A percentile compares a stretch with the other conserved stretches of the same genome.
phyloP scores from a whole-genome alignment of 2,797 vertebrate species.

The Avahi laniger region DNA sequence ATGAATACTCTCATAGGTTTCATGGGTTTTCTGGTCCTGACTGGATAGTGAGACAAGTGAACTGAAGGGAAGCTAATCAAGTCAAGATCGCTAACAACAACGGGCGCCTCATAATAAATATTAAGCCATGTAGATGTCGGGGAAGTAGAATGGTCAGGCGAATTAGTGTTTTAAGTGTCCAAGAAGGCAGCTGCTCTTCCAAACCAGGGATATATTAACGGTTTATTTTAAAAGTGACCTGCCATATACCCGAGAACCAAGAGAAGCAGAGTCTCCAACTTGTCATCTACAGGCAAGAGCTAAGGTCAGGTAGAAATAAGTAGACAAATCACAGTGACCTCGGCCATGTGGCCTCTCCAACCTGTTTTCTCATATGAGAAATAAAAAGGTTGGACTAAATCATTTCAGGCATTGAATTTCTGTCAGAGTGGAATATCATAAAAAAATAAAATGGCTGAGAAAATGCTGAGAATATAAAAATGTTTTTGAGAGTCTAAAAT shows the following conservation, averaged over 20 bases:
- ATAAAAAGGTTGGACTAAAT: constrained; percentile 3
- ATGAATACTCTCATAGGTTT: not conserved
- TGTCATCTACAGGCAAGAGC: not conserved
- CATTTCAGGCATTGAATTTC: not conserved
- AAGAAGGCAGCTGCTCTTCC: constrained; percentile 21
- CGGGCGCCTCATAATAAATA: constrained; percentile 5
- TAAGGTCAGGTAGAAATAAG: not conserved
- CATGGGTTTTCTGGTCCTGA: not conserved
- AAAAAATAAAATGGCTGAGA: not conserved
- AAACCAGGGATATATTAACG: not conserved
- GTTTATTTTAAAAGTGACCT: constrained; percentile 10
- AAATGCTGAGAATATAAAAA: constrained; percentile 20
- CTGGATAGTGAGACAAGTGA: not conserved
- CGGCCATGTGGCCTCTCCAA: not conserved
- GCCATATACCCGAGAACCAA: not conserved
- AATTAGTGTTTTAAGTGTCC: not conserved
- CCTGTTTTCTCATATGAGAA: constrained; percentile 4
- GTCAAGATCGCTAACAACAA: not conserved
- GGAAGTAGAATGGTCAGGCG: not conserved
- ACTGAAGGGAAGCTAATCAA: not conserved
- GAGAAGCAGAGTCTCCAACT: not conserved
- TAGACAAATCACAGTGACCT: not conserved
- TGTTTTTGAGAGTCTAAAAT: not conserved
- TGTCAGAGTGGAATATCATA: not conserved
- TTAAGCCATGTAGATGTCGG: not conserved